A percentile compares a stretch with the other conserved stretches of the same genome.
Evolutionary conservation across 1,140 invertebrate genomes (phyloP).

Genomic region (Drosophila punjabiensis): DNA sequence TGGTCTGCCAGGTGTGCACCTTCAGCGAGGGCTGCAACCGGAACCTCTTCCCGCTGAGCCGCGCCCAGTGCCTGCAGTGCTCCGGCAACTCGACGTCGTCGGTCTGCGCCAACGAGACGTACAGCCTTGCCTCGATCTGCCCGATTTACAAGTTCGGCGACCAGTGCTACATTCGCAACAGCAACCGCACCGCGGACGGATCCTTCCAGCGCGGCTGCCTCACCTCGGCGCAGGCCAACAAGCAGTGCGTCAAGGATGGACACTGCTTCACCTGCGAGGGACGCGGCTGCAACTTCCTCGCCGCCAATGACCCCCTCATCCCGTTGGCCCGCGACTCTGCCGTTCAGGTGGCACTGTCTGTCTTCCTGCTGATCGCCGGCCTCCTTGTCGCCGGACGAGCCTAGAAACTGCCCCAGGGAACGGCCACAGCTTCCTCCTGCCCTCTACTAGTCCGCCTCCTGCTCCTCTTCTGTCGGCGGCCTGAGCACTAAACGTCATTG

Average conservation of each 20-base stretch:
- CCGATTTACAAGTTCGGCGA: constrained; percentile 75
- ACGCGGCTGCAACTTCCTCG: constrained; percentile 70
- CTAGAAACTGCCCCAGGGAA: constrained; percentile 14
- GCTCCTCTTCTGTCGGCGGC: background rate
- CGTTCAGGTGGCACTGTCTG: constrained; percentile 29
- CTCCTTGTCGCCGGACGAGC: constrained; percentile 28
- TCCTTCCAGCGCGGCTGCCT: constrained; percentile 81
- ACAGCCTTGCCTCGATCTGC: constrained; percentile 54
- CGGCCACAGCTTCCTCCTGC: constrained; percentile 9
- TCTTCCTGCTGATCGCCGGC: constrained; percentile 44
- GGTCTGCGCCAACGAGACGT: constrained; percentile 61
- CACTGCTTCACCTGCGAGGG: constrained; percentile 77
- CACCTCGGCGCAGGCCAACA: constrained; percentile 61
- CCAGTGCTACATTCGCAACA: constrained; percentile 78
- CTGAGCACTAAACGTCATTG: constrained; percentile 4
- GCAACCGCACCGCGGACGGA: constrained; percentile 44
- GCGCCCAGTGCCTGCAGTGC: constrained; percentile 74
- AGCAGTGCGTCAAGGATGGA: constrained; percentile 65
- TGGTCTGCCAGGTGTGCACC: constrained; percentile 68
- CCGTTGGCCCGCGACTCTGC: constrained; percentile 74
- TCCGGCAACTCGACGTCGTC: constrained; percentile 61
- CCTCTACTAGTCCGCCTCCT: background rate
- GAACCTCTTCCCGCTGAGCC: constrained; percentile 66
- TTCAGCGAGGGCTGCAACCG: constrained; percentile 77
- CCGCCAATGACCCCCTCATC: constrained; percentile 53